Evolutionary conservation across 2,797 vertebrate species (phyloP).

Genomic region (Pseudochirops corinnae): DNA sequence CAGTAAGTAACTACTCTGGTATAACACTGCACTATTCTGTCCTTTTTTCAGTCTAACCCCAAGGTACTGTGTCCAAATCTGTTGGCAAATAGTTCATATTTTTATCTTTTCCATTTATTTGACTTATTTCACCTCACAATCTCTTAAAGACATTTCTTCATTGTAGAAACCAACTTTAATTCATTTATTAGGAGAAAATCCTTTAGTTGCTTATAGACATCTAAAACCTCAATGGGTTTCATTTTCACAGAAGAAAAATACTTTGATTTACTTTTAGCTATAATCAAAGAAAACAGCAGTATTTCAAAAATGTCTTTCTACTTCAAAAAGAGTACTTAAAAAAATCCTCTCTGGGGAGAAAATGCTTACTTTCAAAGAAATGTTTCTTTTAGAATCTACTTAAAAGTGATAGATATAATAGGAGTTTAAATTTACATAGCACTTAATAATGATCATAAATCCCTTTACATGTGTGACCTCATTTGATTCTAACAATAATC

Average conservation of each 20-base stretch:
- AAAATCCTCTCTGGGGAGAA: neutral
- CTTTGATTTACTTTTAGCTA: neutral
- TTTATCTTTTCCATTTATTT: neutral
- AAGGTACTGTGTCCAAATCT: neutral
- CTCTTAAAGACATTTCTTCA: neutral
- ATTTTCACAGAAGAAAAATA: neutral
- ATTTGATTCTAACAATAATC: neutral
- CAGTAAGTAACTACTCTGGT: neutral
- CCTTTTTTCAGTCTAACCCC: neutral
- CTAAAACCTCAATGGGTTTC: neutral
- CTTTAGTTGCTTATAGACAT: neutral
- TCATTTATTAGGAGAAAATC: conserved; percentile 9
- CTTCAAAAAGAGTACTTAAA: conserved; percentile 14
- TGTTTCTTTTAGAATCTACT: neutral
- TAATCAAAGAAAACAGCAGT: conserved; percentile 8
- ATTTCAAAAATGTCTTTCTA: neutral
- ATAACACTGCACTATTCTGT: neutral
- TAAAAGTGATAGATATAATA: neutral
- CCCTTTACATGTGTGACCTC: neutral
- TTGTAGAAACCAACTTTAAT: neutral
- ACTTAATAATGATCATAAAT: neutral
- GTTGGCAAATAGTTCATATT: neutral
- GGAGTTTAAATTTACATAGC: neutral
- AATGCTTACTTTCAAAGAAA: conserved; percentile 9
- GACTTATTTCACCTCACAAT: neutral